Conservation (phyloP, 2,113 vertebrate genomes). For the Apistogramma diplotaenia region DNA sequence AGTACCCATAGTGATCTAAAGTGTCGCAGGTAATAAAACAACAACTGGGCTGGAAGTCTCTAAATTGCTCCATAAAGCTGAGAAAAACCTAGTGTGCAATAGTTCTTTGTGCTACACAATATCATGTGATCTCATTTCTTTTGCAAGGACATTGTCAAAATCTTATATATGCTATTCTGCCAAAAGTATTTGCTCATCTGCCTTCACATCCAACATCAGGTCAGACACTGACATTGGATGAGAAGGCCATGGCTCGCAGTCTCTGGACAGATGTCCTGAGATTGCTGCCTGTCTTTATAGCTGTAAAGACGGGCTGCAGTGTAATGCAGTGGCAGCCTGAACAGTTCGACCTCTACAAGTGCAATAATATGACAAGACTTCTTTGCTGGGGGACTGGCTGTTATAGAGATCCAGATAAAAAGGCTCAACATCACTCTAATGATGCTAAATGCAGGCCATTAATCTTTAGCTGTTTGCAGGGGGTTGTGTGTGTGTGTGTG, state of each 20-base stretch:
- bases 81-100: background rate
- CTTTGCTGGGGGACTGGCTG: background rate
- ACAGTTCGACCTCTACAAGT: background rate
- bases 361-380: slow-evolving; percentile 20
- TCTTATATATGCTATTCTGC: background rate
- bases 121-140: background rate
- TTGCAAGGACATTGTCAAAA: background rate
- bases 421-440: slow-evolving; percentile 28
- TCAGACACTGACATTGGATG: no score
- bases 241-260: no score
- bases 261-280: no score
- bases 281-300: no score
- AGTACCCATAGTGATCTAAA: background rate
- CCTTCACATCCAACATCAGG: no score
- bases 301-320: background rate
- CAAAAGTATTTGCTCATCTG: no score
- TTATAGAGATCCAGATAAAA: slow-evolving; percentile 12
- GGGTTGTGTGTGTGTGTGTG: background rate
- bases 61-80: background rate
- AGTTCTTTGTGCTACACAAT: background rate
- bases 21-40: background rate
- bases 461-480: slow-evolving; percentile 24
- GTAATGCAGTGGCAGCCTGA: background rate
- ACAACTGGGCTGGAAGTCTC: background rate
- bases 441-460: slow-evolving; percentile 20